phyloP scores from a whole-genome alignment of 2,797 vertebrate species.

The Sebastes nivosus region DNA sequence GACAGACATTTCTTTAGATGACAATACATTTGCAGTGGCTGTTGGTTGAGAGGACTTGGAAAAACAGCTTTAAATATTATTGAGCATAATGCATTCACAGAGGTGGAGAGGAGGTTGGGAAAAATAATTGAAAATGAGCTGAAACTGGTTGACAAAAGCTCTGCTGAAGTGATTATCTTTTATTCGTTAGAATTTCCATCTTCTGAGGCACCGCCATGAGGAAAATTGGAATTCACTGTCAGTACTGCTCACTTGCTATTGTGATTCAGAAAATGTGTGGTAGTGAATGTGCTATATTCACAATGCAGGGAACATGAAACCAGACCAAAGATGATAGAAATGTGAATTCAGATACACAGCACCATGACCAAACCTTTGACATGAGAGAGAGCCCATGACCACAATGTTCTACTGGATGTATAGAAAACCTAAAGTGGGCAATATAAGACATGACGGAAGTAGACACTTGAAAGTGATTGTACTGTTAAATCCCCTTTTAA shows the following conservation, averaged over 20 bases:
- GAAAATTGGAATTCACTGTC: constrained; percentile 76
- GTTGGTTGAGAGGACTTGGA: constrained; percentile 10
- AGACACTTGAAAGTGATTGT: not conserved
- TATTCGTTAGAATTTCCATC: constrained; percentile 79
- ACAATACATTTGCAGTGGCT: constrained; percentile 8
- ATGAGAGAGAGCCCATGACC: not conserved
- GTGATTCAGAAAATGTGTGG: constrained; percentile 58
- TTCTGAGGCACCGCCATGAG: constrained; percentile 58
- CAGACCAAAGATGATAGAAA: constrained; percentile 24
- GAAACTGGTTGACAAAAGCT: constrained; percentile 73
- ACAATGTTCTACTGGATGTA: not conserved
- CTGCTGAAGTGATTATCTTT: constrained; percentile 77
- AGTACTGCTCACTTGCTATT: constrained; percentile 46
- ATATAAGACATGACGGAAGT: not conserved
- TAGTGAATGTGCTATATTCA: constrained; percentile 36
- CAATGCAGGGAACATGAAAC: constrained; percentile 36
- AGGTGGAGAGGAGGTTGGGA: constrained; percentile 33
- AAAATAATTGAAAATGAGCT: constrained; percentile 77
- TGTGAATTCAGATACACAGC: constrained; percentile 24
- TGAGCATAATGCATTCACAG: constrained; percentile 57
- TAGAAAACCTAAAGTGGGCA: not conserved
- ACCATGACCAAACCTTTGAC: constrained; percentile 7
- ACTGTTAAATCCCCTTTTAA: not conserved
- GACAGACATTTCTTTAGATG: constrained; percentile 14
- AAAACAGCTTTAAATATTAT: constrained; percentile 49